Evolutionary conservation across 2,888 invertebrate genomes (phyloP).

Genomic region (Ganaspis brasiliensis): DNA sequence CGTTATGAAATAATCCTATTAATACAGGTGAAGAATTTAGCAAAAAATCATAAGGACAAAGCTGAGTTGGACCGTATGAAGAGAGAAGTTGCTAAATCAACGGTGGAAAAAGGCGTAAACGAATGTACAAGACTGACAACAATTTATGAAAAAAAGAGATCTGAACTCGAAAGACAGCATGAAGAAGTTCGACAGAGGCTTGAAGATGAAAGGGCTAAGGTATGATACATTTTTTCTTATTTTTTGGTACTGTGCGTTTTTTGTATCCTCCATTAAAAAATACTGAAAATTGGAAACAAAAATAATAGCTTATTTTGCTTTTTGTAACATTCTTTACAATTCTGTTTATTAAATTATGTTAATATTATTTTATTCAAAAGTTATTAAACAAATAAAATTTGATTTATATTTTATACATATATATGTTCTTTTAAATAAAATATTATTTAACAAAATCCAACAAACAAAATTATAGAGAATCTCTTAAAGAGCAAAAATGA

Average conservation of each 20-base stretch:
- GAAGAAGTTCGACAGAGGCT: slow-evolving; percentile 88
- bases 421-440: no score
- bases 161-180: slow-evolving; percentile 89
- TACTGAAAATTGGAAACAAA: no score
- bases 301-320: no score
- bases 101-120: slow-evolving; percentile 94
- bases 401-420: no score
- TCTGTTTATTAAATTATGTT: no score
- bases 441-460: no score
- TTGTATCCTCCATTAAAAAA: no score
- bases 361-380: no score
- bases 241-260: slow-evolving; percentile 10
- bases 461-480: no score
- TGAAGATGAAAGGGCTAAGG: slow-evolving; percentile 86
- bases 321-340: no score
- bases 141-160: slow-evolving; percentile 88
- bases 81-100: slow-evolving; percentile 89
- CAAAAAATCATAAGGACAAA: slow-evolving; percentile 94
- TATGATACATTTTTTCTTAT: slow-evolving; percentile 70
- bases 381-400: no score
- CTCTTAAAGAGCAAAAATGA: no score
- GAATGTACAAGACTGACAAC: slow-evolving; percentile 92
- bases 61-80: slow-evolving; percentile 94
- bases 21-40: slow-evolving; percentile 87
- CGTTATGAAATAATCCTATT: not conserved